These are phyloP conservation scores for Rhincodon typus DNA, from an alignment of 2,797 vertebrate species.

Conservation along the genomic window DNA sequence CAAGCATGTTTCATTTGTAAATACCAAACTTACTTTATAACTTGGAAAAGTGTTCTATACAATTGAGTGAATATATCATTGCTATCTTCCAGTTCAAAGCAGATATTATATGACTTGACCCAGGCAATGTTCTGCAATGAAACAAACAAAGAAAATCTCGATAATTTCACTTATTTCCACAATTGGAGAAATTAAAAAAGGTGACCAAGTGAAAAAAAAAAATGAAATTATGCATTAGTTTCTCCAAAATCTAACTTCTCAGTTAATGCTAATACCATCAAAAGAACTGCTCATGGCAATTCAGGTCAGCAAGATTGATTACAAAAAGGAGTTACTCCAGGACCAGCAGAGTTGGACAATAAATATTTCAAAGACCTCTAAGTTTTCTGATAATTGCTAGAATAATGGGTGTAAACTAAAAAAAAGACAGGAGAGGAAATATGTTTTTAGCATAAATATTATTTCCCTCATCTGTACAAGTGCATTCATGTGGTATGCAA, in stretches of 20 bases:
- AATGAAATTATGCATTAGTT: neutral
- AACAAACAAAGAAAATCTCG: slow-evolving; percentile 34
- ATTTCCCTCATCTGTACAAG: neutral
- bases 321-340: neutral
- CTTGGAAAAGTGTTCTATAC: slow-evolving; percentile 92
- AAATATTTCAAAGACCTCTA: neutral
- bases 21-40: slow-evolving; percentile 87
- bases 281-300: neutral
- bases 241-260: neutral
- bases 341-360: neutral
- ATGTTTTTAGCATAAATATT: neutral
- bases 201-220: neutral
- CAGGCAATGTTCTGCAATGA: slow-evolving; percentile 85
- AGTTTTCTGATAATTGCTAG: neutral
- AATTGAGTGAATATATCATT: slow-evolving; percentile 98
- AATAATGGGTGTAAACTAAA: neutral
- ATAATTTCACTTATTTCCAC: neutral
- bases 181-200: neutral
- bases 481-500: neutral
- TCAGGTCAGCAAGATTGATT: no score
- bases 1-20: neutral
- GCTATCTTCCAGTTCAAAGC: slow-evolving; percentile 96
- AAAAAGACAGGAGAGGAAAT: neutral
- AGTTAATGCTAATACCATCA: neutral
- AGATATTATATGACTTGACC: slow-evolving; percentile 99